Conservation (phyloP, 92 coral and sea anemone genomes). For the Paragorgia papillata region DNA sequence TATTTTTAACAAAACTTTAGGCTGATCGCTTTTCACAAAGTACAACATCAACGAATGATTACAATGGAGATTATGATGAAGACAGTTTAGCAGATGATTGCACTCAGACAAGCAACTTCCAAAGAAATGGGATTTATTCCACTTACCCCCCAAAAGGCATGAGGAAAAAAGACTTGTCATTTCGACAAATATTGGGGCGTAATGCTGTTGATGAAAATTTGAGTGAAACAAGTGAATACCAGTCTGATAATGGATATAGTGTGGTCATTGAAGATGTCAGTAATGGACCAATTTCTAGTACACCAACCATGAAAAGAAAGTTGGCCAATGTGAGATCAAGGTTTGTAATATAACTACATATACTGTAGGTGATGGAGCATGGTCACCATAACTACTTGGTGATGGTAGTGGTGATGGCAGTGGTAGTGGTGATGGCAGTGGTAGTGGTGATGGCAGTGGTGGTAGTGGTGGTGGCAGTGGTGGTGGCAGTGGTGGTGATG, state of each 20-base stretch:
- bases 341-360: too few relatives aligned
- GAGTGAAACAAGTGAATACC: slow-evolving; percentile 97
- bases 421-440: too few relatives aligned
- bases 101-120: slow-evolving; percentile 61
- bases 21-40: slow-evolving; percentile 84
- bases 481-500: too few relatives aligned
- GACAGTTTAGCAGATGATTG: slow-evolving; percentile 73
- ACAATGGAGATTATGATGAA: slow-evolving; percentile 89
- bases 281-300: slow-evolving; percentile 36
- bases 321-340: background rate
- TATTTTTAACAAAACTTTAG: slow-evolving; percentile 28
- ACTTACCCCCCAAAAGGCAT: slow-evolving; percentile 86
- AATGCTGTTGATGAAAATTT: slow-evolving; percentile 57
- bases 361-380: background rate
- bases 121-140: slow-evolving; percentile 83
- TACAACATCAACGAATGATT: slow-evolving; percentile 96
- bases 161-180: slow-evolving; percentile 68
- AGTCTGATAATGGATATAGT: slow-evolving; percentile 90
- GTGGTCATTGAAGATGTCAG: slow-evolving; percentile 57
- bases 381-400: background rate
- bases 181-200: slow-evolving; percentile 59
- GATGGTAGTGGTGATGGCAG: too few relatives aligned
- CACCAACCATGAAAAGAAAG: slow-evolving; percentile 31
- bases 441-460: too few relatives aligned
- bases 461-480: too few relatives aligned